These are phyloP conservation scores for Struthio camelus DNA, from an alignment of 2,113 vertebrate species.

Conservation along the genomic window DNA sequence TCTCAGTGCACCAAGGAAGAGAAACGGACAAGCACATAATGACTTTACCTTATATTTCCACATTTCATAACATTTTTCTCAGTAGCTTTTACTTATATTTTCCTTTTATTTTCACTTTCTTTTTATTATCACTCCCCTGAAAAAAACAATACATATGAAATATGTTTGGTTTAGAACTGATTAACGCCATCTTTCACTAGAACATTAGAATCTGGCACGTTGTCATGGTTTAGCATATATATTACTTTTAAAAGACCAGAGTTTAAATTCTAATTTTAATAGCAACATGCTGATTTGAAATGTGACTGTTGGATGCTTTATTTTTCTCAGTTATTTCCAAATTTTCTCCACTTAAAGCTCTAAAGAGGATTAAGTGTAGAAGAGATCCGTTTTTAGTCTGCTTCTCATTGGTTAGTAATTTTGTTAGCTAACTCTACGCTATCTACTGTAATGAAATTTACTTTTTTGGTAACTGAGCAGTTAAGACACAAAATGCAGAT, in stretches of 20 bases:
- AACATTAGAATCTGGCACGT: background rate
- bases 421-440: background rate
- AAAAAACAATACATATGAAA: background rate
- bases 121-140: background rate
- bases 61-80: background rate
- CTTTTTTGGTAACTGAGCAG: background rate
- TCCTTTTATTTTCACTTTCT: background rate
- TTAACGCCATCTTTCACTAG: background rate
- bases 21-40: background rate
- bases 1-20: background rate
- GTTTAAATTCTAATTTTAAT: background rate
- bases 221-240: background rate
- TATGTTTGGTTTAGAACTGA: background rate
- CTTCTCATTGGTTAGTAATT: no score
- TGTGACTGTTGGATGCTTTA: background rate
- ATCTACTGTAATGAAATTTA: background rate
- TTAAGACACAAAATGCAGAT: background rate
- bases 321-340: background rate
- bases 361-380: background rate
- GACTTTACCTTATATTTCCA: background rate
- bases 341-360: background rate
- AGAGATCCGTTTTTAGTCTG: background rate
- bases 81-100: background rate
- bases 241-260: background rate
- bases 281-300: constrained; percentile 2